Base-by-base conservation (phyloP, 2,888 invertebrate genomes). In the Ornithoptera priamus region DNA sequence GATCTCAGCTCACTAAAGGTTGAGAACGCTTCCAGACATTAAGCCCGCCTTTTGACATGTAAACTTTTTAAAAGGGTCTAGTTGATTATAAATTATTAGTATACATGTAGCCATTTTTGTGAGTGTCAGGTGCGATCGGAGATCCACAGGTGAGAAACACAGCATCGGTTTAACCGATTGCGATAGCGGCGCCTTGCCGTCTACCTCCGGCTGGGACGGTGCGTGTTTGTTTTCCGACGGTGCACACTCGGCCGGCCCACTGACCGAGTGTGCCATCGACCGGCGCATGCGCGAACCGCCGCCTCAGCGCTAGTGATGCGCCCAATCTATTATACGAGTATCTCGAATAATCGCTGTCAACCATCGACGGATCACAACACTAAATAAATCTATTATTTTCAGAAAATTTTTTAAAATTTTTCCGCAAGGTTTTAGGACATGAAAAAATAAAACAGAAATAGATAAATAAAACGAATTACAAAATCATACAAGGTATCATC, bases 201-300 rank as follows among this genome's bases (percentile, higher is more conserved):
- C 91, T 90, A 78, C 82, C 82, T 76, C 75, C 75, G 72, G 73
- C 73, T 77, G 78, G 86, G 88, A 90, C 89, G 89, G 88, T 88
- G 90, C 77, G 77, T 82, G 87, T 89, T 89, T 89, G 89, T 90
- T 90, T 89, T 88, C 82, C 81, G 83, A 81, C 81, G 80, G 81
- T 80, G 84, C 78, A 79, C 80, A 81, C 80, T 81, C 78, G 77
- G 78, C 82, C 88, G 89, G 85, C 92, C 92, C 89, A 92, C 81
- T 92, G 92, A 91, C 92, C 91, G 91, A 92, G 84, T 91, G 86
- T 80, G 80, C 76, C 80, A 92, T 92, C 92, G 92, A 92, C 91
- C 89, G 86, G 80, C 90, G 92, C 90, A 87, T 81, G 92, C 92
- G 90, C 81, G 80, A 71, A 68, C 68, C 62, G 70, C 68, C 66